These are phyloP conservation scores for Leptinotarsa rubiginosa DNA, from an alignment of 2,888 invertebrate genomes.

Conservation along the genomic window DNA sequence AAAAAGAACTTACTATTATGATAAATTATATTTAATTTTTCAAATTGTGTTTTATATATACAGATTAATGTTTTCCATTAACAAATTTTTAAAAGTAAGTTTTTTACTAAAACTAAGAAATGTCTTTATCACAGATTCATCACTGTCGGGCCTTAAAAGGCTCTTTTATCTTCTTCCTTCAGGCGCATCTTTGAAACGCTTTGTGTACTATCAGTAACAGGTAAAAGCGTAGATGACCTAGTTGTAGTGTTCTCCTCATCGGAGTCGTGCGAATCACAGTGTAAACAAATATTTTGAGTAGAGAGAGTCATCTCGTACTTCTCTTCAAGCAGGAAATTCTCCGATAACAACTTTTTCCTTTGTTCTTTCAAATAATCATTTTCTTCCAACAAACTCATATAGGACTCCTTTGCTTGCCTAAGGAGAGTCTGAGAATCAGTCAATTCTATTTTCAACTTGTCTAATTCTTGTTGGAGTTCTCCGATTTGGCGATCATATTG, in stretches of 20 bases:
- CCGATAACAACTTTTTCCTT: not conserved
- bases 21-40: no score
- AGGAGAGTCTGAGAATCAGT: not conserved
- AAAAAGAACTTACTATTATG: no score
- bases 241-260: not conserved
- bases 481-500: not conserved
- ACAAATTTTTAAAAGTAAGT: no score
- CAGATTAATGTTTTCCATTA: no score
- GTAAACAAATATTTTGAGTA: not conserved
- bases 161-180: conserved; percentile 36
- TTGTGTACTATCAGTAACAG: not conserved
- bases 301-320: not conserved
- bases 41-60: no score
- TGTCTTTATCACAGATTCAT: no score
- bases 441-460: not conserved
- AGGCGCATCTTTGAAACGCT: conserved; percentile 6
- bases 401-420: not conserved
- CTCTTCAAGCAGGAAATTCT: conserved; percentile 8
- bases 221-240: conserved; percentile 12
- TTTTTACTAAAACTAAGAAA: no score
- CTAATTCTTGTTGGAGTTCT: not conserved
- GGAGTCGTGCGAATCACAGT: not conserved
- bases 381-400: not conserved
- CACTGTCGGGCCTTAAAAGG: conserved; percentile 45
- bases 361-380: conserved; percentile 6